Base-by-base conservation (phyloP, 2,888 invertebrate species). In the Cenopis cana region DNA sequence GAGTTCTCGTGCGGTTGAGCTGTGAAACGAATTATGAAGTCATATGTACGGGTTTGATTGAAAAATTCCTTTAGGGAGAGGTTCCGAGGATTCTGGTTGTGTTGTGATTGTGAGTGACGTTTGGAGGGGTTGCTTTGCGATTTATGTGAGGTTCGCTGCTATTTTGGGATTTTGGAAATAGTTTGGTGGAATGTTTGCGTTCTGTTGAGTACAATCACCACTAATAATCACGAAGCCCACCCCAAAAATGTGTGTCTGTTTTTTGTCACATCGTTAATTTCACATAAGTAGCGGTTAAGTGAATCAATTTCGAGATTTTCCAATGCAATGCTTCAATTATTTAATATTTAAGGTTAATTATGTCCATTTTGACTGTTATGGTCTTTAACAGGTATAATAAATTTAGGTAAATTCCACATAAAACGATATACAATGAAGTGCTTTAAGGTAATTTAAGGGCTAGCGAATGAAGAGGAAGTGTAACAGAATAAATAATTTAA, bases 31-130 rank as follows among this genome's bases (percentile, higher is more conserved):
- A 86, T 88, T 88, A 89, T 86, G 84, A 86, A 89, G 86, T 87
- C 85, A 83, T 86, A 83, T 86, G 88, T 85, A 85, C 81, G 83
- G 78, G 83, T 84, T 82, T 90, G 89, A 91, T 90, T 91, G 91
- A 90, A 91, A 91, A 91, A 91, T 90, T 88, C 90, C 89, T 80
- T 81, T 79, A 81, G 82, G 76, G 78, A 78, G 83, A 85, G 87
- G 86, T 87, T 89, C 85, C 76, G 79, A 74, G 75, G 79, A 78
- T 84, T 85, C 84, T 84, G 85, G 86, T 83, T 87, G 88, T 81
- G 77, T 84, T 85, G 84, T 84, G 85, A 86, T 83, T 87, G 88
- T 81, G 77, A 80, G 81, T 86, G 89, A 88, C 89, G 83, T 80
- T 81, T 77, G 77, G 77, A 78, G 86, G 89, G 89, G 81, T 81